A percentile compares a stretch with the other conserved stretches of the same genome.
Conservation (phyloP, 2,797 vertebrate species). For the Hypotaenidia philippensis region DNA sequence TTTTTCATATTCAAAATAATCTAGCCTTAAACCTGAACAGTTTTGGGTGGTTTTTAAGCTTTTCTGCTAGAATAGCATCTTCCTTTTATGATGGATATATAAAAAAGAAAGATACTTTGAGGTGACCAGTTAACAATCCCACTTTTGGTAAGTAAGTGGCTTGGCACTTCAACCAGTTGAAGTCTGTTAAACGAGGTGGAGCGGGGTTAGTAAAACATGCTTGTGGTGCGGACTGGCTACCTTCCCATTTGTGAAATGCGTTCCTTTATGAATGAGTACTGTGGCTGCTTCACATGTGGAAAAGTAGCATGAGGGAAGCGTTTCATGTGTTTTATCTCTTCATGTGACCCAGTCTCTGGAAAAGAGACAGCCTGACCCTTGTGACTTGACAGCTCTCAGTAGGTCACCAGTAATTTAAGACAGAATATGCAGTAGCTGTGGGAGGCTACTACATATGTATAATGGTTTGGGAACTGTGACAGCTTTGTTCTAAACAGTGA, state of each 20-base stretch:
- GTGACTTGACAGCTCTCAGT: not conserved
- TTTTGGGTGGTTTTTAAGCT: not conserved
- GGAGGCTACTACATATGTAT: not conserved
- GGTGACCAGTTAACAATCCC: not conserved
- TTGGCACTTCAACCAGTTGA: not conserved
- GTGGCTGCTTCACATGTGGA: not conserved
- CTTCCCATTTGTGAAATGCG: not conserved
- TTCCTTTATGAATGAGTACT: not conserved
- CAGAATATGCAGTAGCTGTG: not conserved
- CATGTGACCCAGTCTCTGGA: not conserved
- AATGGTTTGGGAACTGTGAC: not conserved
- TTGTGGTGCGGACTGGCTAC: not conserved
- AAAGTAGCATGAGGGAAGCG: not conserved
- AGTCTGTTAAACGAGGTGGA: not conserved
- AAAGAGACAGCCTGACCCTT: not conserved
- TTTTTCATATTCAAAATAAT: not conserved
- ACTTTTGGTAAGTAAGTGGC: not conserved
- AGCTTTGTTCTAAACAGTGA: not conserved
- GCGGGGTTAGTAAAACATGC: not conserved
- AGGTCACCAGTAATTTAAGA: not conserved
- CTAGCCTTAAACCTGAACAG: not conserved
- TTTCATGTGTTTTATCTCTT: not conserved
- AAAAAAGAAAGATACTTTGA: not conserved
- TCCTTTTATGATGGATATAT: not conserved
- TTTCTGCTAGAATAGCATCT: not conserved